Evolutionary conservation across 2,797 vertebrate species (phyloP).

Genomic region (Perodicticus potto): DNA sequence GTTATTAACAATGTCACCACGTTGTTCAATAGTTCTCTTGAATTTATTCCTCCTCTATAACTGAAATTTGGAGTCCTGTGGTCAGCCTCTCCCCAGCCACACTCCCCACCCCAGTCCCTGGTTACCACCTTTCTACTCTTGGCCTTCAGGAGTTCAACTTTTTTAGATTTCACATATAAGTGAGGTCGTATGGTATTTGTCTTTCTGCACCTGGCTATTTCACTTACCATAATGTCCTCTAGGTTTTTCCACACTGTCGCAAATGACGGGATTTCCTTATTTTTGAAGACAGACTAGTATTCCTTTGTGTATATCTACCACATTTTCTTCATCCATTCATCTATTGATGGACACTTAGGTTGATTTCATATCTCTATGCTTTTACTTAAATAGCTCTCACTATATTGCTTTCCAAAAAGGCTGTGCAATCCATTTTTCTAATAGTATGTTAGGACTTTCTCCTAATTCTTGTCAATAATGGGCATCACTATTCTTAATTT

Average conservation of each 20-base stretch:
- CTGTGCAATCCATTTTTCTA: not conserved
- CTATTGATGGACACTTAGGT: not conserved
- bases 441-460: not conserved
- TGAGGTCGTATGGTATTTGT: not conserved
- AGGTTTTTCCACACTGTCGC: not conserved
- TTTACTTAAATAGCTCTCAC: not conserved
- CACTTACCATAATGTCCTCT: not conserved
- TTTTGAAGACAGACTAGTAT: not conserved
- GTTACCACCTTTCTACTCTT: not conserved
- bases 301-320: not conserved
- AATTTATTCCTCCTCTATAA: not conserved
- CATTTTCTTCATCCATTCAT: not conserved
- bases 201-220: not conserved
- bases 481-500: not conserved
- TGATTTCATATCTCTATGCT: not conserved
- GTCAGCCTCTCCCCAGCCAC: not conserved
- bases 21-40: not conserved
- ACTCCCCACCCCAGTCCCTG: too few relatives aligned
- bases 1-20: not conserved
- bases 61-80: not conserved
- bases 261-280: not conserved
- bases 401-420: not conserved
- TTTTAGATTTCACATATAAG: not conserved
- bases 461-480: not conserved
- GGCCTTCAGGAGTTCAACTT: not conserved